A percentile compares a stretch with the other conserved stretches of the same genome.
Conservation (phyloP, 2,113 vertebrate genomes). For the Pelecanoides urinatrix region DNA sequence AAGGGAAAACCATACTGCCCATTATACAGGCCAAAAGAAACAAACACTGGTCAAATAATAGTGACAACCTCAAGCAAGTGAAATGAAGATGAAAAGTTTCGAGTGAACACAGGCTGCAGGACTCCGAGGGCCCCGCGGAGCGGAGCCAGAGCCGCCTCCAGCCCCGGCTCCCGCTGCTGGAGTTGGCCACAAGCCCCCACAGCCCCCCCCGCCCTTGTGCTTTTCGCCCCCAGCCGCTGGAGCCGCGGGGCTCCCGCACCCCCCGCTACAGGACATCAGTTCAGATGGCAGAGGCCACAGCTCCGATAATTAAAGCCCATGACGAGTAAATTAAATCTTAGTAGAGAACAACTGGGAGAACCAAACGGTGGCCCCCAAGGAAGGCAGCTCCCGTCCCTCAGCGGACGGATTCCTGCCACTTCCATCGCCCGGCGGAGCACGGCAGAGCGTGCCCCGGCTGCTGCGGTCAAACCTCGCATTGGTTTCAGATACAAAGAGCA, state of each 20-base stretch:
- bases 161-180: neutral
- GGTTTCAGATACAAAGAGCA: neutral
- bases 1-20: constrained; percentile 11
- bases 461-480: neutral
- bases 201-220: neutral
- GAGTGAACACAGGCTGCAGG: neutral
- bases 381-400: neutral
- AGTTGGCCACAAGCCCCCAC: neutral
- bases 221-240: rapidly evolving
- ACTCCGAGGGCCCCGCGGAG: neutral
- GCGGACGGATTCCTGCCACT: rapidly evolving
- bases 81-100: constrained; percentile 23
- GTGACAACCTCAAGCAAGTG: constrained; percentile 46
- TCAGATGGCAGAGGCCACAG: neutral
- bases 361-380: neutral
- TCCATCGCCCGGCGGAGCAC: rapidly evolving
- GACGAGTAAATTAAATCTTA: neutral
- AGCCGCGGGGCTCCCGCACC: rapidly evolving
- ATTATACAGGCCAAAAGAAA: constrained; percentile 18
- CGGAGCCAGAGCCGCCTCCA: rapidly evolving
- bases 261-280: neutral
- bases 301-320: neutral
- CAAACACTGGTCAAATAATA: constrained; percentile 21
- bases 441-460: rapidly evolving
- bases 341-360: neutral